phyloP scores from a whole-genome alignment of 2,113 vertebrate genomes.

The Channa argus region DNA sequence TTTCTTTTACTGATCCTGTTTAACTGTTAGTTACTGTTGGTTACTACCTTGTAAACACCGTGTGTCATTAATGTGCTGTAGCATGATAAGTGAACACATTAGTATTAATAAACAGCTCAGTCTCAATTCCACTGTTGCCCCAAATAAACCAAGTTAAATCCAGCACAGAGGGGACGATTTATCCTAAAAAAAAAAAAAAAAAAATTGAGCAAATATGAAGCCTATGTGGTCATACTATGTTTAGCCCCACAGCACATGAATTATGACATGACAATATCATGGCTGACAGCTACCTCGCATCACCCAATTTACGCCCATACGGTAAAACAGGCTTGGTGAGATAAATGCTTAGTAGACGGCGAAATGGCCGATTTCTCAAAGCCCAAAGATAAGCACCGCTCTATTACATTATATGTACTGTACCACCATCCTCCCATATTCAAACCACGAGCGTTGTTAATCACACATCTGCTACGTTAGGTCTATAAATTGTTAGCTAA shows the following conservation, averaged over 20 bases:
- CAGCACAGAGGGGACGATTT: neutral
- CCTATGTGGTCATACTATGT: constrained; percentile 8
- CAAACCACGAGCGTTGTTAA: neutral
- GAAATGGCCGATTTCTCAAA: constrained; percentile 42
- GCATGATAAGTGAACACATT: too few relatives aligned
- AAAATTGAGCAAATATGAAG: neutral
- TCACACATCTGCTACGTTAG: neutral
- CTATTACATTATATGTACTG: constrained; percentile 15
- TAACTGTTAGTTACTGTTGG: neutral
- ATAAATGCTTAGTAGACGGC: neutral
- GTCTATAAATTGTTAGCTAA: constrained; percentile 29
- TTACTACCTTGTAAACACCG: neutral
- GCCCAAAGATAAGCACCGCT: neutral
- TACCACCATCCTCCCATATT: neutral
- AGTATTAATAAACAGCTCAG: too few relatives aligned
- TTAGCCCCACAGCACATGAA: neutral
- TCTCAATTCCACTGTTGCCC: too few relatives aligned
- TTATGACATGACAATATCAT: constrained; percentile 26
- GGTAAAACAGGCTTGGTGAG: constrained; percentile 17
- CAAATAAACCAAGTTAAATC: neutral
- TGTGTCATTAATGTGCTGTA: too few relatives aligned
- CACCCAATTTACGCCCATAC: constrained; percentile 47
- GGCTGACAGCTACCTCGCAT: constrained; percentile 25
- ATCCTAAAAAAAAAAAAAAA: too few relatives aligned
- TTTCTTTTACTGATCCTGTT: neutral